phyloP scores from a whole-genome alignment of 2,888 invertebrate genomes.

The Drosophila paucipuncta region DNA sequence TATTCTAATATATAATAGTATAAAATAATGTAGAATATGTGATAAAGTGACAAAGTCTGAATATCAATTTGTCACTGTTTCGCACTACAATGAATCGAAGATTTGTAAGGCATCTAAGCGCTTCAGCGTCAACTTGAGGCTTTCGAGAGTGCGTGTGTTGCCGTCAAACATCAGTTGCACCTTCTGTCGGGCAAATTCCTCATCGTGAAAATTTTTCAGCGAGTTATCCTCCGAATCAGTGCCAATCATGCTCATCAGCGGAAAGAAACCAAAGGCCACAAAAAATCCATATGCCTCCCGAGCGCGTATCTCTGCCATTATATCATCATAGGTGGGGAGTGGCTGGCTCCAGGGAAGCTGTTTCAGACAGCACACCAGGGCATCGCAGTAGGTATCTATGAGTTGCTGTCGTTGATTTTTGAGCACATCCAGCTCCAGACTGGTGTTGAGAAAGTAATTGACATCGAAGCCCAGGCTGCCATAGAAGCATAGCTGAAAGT shows the following conservation, averaged over 20 bases:
- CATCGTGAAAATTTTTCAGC: slow-evolving; percentile 81
- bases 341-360: slow-evolving; percentile 61
- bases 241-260: slow-evolving; percentile 83
- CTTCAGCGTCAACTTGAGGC: slow-evolving; percentile 75
- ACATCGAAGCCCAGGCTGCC: slow-evolving; percentile 84
- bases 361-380: slow-evolving; percentile 66
- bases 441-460: slow-evolving; percentile 85
- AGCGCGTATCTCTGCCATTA: slow-evolving; percentile 74
- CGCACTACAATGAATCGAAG: slow-evolving; percentile 65
- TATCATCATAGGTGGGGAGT: slow-evolving; percentile 70
- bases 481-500: slow-evolving; percentile 84
- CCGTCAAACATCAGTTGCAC: slow-evolving; percentile 83
- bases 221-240: slow-evolving; percentile 82
- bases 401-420: slow-evolving; percentile 68
- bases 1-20: too few relatives aligned
- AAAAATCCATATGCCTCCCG: slow-evolving; percentile 84
- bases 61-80: neutral
- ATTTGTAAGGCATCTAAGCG: slow-evolving; percentile 79
- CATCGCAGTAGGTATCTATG: slow-evolving; percentile 75
- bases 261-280: slow-evolving; percentile 83
- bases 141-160: slow-evolving; percentile 80
- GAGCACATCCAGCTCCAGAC: slow-evolving; percentile 80
- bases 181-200: slow-evolving; percentile 80
- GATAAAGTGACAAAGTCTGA: neutral
- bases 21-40: too few relatives aligned